Evolutionary conservation across 2,888 invertebrate genomes (phyloP), one percentile per base, ranked within the genome.

Genomic region (Mesorhabditis belari): DNA sequence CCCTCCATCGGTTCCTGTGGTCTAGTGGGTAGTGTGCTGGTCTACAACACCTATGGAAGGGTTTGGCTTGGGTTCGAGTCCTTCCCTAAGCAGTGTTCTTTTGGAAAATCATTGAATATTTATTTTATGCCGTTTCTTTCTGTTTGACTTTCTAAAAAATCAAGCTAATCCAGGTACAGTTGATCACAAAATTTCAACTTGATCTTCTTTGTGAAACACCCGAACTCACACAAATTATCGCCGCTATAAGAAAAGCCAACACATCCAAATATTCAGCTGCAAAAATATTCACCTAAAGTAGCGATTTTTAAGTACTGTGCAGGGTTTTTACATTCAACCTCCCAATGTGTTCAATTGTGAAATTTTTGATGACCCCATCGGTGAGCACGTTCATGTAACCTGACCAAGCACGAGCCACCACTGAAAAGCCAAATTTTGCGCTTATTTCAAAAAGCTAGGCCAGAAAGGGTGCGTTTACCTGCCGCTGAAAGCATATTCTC

Each of bases 401-500:
- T 50, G 82, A 82, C 81, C 82, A 83, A 0, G 83, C 82, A 24
- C 83, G 67, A 0, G 83, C 83, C 2, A 83, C 83, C 67, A 82
- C 83, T 63, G 53, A 35, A 50, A 58, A 9, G 44, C 12, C 12
- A 44, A 12, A 44, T 12, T 44, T n/a, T 44, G 12, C n/a, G n/a
- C 44, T 44, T n/a, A n/a, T 44, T 44, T 12, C 44, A 12, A 44
- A 9, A 44, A n/a, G 9, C 44, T 44, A 44, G 44, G 9, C n/a
- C n/a, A 23, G 26, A 35, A 54, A 54, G 23, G 6, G 23, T 21
- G 54, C 12, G 5, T 35, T 51, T 24, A 61, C 61, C 61, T 5
- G 61, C 61, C 0, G 61, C 56, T 21, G 57, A 91, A 65, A 91
- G 90, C 24, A 90, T 87, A 82, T 91, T 90, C 81, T 91, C 91